A percentile compares a stretch with the other conserved stretches of the same genome.
Conservation (phyloP, 2,797 vertebrate genomes). For the Botia almorhae region DNA sequence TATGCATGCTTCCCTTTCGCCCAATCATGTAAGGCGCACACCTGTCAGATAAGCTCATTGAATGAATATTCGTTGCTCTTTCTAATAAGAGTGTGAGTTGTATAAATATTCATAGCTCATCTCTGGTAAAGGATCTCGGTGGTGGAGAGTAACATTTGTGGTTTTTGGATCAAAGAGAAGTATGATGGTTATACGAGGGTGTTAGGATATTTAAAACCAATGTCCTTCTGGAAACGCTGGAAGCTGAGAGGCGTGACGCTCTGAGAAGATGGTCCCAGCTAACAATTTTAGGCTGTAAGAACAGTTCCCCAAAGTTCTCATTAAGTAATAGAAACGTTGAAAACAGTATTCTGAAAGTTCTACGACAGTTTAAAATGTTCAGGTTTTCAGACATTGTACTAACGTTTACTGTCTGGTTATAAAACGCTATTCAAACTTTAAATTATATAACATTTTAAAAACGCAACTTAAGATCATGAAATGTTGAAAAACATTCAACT, state of each 20-base stretch:
- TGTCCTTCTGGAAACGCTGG: conserved; percentile 17
- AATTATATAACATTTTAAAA: too few relatives aligned
- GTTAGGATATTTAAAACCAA: not conserved
- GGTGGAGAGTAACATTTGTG: conserved; percentile 38
- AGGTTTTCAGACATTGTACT: too few relatives aligned
- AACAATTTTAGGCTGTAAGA: too few relatives aligned
- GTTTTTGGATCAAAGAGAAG: conserved; percentile 22
- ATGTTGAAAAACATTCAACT: too few relatives aligned
- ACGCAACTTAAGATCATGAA: too few relatives aligned
- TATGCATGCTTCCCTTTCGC: conserved; percentile 47
- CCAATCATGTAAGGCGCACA: conserved; percentile 45
- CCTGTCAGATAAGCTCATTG: conserved; percentile 46
- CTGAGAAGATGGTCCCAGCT: not conserved
- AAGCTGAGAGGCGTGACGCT: not conserved
- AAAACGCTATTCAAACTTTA: too few relatives aligned
- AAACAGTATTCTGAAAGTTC: too few relatives aligned
- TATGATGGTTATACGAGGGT: not conserved
- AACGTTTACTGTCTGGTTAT: too few relatives aligned
- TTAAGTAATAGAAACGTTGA: too few relatives aligned
- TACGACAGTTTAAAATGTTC: too few relatives aligned
- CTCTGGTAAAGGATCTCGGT: conserved; percentile 3
- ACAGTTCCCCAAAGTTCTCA: too few relatives aligned
- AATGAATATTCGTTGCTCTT: conserved; percentile 46
- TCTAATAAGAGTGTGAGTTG: conserved; percentile 34
- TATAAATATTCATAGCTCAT: conserved; percentile 53